A percentile compares a stretch with the other conserved stretches of the same genome.
phyloP scores from a whole-genome alignment of 2,113 vertebrate genomes.

The Phodopus roborovskii region DNA sequence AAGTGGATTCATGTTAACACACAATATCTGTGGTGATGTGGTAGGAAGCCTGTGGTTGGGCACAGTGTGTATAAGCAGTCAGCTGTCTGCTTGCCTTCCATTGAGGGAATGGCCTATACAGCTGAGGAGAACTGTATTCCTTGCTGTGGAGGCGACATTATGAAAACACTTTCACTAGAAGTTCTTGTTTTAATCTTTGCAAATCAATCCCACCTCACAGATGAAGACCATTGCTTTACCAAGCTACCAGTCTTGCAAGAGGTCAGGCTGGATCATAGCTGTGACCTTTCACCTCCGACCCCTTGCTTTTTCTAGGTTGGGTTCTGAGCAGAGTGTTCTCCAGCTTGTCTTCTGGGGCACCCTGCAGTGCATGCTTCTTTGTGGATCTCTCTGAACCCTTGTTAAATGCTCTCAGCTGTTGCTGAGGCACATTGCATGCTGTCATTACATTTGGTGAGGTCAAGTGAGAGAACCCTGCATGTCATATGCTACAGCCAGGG shows the following conservation, averaged over 20 bases:
- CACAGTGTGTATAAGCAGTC: not conserved
- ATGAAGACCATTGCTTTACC: not conserved
- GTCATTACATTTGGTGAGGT: slow-evolving; percentile 61
- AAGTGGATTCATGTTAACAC: not conserved
- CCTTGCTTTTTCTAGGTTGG: not conserved
- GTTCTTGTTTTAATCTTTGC: not conserved
- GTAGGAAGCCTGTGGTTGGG: not conserved
- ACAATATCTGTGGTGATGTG: not conserved
- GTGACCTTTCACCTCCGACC: not conserved
- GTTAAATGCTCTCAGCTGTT: slow-evolving; percentile 57
- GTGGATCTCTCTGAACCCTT: not conserved
- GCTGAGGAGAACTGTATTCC: not conserved
- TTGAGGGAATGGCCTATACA: not conserved
- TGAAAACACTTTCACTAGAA: not conserved
- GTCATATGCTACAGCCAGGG: slow-evolving; percentile 47
- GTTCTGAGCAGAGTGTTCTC: not conserved
- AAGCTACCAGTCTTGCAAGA: not conserved
- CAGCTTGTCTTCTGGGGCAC: not conserved
- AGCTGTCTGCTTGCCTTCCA: not conserved
- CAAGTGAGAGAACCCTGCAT: slow-evolving; percentile 32
- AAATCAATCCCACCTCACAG: not conserved
- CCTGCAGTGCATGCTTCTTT: not conserved
- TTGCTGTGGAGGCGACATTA: not conserved
- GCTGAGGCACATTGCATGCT: slow-evolving; percentile 50
- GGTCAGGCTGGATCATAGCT: not conserved